A percentile compares a stretch with the other conserved stretches of the same genome.
These are phyloP conservation scores for Leptinotarsa tumamoca DNA, from an alignment of 2,888 invertebrate species.

Conservation along the genomic window DNA sequence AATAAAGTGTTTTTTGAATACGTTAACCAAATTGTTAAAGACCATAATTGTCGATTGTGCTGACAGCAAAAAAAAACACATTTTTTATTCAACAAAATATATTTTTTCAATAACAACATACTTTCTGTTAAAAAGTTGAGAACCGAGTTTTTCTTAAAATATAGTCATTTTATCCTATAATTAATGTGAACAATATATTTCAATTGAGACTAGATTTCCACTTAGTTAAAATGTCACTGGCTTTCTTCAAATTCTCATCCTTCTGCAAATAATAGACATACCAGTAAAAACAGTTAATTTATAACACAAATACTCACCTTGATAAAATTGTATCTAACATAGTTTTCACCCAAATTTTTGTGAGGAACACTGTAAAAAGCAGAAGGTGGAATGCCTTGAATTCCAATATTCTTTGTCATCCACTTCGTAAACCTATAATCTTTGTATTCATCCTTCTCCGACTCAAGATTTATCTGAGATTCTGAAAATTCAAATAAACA, in stretches of 20 bases:
- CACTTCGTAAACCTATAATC: slow-evolving; percentile 97
- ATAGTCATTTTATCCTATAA: not conserved
- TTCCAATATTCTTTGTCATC: slow-evolving; percentile 91
- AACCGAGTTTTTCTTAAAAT: not conserved
- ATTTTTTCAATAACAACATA: not conserved
- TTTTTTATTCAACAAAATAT: slow-evolving; percentile 2
- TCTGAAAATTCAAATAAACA: slow-evolving; percentile 63
- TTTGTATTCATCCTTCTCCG: slow-evolving; percentile 78
- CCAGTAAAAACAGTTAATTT: not conserved
- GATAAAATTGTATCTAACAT: slow-evolving; percentile 93
- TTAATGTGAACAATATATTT: slow-evolving; percentile 17
- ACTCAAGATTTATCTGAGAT: slow-evolving; percentile 75
- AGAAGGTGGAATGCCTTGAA: slow-evolving; percentile 93
- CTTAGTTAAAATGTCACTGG: slow-evolving; percentile 74
- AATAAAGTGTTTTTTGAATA: too few relatives aligned
- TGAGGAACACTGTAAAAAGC: slow-evolving; percentile 90
- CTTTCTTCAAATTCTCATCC: slow-evolving; percentile 78
- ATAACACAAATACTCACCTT: slow-evolving; percentile 72
- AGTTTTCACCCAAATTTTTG: slow-evolving; percentile 85
- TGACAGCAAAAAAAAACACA: not conserved
- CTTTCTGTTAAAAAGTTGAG: not conserved
- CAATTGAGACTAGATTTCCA: slow-evolving; percentile 66
- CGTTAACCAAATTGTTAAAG: too few relatives aligned
- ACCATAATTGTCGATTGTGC: not conserved
- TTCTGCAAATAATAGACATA: slow-evolving; percentile 69